A percentile compares a stretch with the other conserved stretches of the same genome.
These are phyloP conservation scores for Elachura formosa DNA, from an alignment of 2,113 vertebrate species.

Conservation along the genomic window DNA sequence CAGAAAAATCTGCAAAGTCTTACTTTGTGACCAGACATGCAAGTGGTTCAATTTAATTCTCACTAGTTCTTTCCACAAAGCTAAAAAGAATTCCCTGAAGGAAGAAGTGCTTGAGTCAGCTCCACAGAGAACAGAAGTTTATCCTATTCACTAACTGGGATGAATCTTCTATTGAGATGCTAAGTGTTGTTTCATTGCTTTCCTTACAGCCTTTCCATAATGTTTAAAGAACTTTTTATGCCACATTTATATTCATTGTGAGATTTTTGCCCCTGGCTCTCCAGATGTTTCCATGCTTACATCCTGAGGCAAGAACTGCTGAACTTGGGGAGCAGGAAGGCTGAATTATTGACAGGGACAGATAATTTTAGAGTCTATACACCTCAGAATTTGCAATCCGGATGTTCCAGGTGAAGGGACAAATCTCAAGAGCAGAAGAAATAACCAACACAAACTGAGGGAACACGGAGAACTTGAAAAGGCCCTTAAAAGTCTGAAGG, in stretches of 20 bases:
- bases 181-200: slow-evolving; percentile 30
- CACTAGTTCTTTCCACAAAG: neutral
- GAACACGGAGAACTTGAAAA: neutral
- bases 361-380: neutral
- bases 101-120: slow-evolving; percentile 52
- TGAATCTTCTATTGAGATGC: slow-evolving; percentile 52
- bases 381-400: neutral
- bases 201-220: neutral
- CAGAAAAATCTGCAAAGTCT: neutral
- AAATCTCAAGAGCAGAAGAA: neutral
- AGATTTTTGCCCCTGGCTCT: slow-evolving; percentile 11
- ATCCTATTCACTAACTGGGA: slow-evolving; percentile 14
- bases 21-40: neutral
- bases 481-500: neutral
- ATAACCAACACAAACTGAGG: neutral
- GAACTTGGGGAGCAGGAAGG: neutral
- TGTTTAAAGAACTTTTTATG: slow-evolving; percentile 11
- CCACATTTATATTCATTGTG: neutral
- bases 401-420: neutral
- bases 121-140: slow-evolving; percentile 32
- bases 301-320: slow-evolving; percentile 17
- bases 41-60: neutral
- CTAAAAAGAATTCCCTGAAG: neutral
- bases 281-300: slow-evolving; percentile 35
- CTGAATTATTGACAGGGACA: neutral